These are phyloP conservation scores for Scolopax mira DNA, from an alignment of 2,113 vertebrate species.

Conservation along the genomic window DNA sequence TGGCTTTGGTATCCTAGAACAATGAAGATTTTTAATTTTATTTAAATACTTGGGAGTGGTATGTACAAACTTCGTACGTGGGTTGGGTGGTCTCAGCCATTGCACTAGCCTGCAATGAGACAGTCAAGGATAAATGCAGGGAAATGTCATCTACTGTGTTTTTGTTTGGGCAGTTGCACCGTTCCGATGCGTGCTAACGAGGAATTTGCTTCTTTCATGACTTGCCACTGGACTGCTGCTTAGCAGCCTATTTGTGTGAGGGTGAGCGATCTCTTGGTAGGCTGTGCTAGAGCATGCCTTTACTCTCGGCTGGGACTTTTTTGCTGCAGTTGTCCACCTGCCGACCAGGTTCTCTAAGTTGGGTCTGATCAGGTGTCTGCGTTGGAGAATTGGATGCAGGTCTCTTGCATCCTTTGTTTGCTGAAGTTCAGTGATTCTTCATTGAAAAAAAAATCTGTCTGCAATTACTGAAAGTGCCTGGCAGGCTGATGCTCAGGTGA, in stretches of 20 bases:
- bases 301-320: not conserved
- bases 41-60: not conserved
- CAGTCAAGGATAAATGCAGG: not conserved
- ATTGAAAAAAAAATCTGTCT: not conserved
- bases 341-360: not conserved
- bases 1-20: not conserved
- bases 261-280: not conserved
- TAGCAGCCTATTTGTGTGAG: not conserved
- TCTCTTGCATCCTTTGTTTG: not conserved
- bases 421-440: not conserved
- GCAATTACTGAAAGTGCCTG: not conserved
- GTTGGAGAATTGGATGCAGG: not conserved
- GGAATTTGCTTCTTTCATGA: not conserved
- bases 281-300: not conserved
- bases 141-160: rapidly evolving
- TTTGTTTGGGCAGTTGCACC: not conserved
- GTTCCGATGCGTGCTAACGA: not conserved
- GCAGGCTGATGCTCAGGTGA: not conserved
- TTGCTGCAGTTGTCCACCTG: not conserved
- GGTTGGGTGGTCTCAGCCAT: not conserved
- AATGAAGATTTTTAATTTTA: not conserved
- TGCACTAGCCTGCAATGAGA: not conserved
- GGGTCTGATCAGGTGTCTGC: not conserved
- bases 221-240: not conserved
- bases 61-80: not conserved